Conservation (phyloP, 2,797 vertebrate species). For the Naso thynnoides region DNA sequence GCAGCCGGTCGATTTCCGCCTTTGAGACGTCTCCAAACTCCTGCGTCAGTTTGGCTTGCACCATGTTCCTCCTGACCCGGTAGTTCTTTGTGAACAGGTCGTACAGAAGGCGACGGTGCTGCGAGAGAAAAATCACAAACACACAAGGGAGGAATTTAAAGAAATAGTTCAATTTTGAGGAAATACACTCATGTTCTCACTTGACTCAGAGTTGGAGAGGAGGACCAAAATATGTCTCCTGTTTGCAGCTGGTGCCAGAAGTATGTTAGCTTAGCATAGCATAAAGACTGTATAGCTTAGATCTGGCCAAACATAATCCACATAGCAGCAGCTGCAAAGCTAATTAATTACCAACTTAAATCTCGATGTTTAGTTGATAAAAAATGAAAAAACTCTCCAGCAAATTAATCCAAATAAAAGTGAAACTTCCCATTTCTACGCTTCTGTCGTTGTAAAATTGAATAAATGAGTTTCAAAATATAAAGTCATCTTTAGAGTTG, state of each 20-base stretch:
- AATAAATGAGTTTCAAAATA: neutral
- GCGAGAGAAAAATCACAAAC: conserved; percentile 21
- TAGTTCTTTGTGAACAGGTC: conserved; percentile 95
- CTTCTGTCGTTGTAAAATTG: neutral
- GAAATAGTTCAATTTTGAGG: neutral
- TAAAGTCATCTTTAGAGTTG: neutral
- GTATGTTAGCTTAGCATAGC: neutral
- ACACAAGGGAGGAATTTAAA: neutral
- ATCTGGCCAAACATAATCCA: too few species aligned
- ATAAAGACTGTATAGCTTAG: neutral
- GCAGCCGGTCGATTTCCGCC: conserved; percentile 92
- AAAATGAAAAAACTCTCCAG: too few species aligned
- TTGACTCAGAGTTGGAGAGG: neutral
- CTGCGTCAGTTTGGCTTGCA: conserved; percentile 89
- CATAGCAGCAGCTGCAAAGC: neutral
- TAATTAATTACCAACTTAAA: too few species aligned
- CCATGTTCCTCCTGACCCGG: conserved; percentile 88
- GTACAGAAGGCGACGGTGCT: conserved; percentile 94
- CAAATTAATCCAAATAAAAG: neutral
- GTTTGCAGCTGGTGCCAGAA: neutral
- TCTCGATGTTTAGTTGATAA: too few species aligned
- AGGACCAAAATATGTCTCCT: neutral
- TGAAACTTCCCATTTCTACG: neutral
- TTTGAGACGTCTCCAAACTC: conserved; percentile 93
- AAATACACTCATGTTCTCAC: neutral